Evolutionary conservation across 2,888 invertebrate genomes (phyloP), one percentile per base, ranked within the genome.

Genomic region (Epirrhoe tristata): DNA sequence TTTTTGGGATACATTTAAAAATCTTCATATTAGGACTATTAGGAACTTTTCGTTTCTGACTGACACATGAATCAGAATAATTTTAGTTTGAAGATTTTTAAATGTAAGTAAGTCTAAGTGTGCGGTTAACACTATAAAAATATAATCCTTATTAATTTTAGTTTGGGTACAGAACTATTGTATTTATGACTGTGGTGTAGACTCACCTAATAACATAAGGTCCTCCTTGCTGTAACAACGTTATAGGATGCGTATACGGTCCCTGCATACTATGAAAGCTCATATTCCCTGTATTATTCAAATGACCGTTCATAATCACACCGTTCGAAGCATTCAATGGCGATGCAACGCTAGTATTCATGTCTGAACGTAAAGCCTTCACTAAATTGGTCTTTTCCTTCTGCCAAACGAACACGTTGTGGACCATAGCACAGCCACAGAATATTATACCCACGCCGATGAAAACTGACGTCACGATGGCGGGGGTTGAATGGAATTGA

Each of bases 361-460:
- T 46, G 6, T 90, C 91, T 68, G 87, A 77, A 43, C 93, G 76
- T 46, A 94, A 83, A 7, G 96, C 96, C 79, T 96, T 96, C 36
- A 97, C 97, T 60, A 97, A 95, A 77, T 96, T 97, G 0, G 97
- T 97, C 90, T 97, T 97, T 87, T 97, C 97, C 85, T 96, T 96
- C 89, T 98, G 98, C 98, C 98, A 98, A 57, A 98, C 96, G 88
- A 98, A 98, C 12, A 98, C 97, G 89, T 98, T 98, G 93, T 98
- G 98, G 16, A 98, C 97, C 96, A 98, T 97, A 24, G 98, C 98
- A 80, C 97, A 97, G 75, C 98, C 97, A 85, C 98, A 98, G 91
- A 98, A 98, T 51, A 98, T 95, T 69, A 98, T 97, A 1, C 98
- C 98, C 16, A 98, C 94, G 8, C 98, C 98, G 71, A 98, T 97